These are phyloP conservation scores for Brachyalestes nurse DNA, from an alignment of 2,797 vertebrate genomes.

Conservation along the genomic window DNA sequence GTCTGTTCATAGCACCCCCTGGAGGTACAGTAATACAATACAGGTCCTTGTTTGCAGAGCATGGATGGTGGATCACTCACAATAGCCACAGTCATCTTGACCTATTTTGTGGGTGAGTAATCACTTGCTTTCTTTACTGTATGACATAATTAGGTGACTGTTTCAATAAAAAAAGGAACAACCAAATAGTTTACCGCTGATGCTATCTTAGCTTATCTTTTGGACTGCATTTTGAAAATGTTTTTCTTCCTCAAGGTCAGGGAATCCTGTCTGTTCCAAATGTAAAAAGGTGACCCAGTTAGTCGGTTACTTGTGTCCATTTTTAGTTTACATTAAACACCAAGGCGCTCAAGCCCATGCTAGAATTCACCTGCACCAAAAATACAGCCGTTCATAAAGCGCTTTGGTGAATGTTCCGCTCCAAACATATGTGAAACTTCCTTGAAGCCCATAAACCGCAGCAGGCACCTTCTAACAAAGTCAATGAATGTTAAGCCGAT, in stretches of 20 bases:
- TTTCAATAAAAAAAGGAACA: background rate
- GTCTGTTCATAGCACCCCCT: constrained; percentile 54
- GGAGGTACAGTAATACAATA: background rate
- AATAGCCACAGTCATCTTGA: background rate
- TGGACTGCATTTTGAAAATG: too few species aligned
- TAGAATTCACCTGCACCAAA: background rate
- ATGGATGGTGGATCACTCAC: background rate
- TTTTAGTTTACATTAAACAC: background rate
- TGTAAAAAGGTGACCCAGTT: too few species aligned
- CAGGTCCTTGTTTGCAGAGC: background rate
- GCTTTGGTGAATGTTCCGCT: constrained; percentile 9
- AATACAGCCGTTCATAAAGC: background rate
- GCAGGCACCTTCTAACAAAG: background rate
- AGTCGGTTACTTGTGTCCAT: too few species aligned
- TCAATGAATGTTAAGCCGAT: constrained; percentile 31
- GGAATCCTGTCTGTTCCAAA: too few species aligned
- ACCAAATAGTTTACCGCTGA: too few species aligned
- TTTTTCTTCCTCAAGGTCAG: too few species aligned
- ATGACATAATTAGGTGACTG: background rate
- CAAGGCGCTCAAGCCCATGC: background rate
- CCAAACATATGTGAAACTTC: constrained; percentile 9
- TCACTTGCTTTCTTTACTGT: background rate
- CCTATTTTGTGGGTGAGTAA: background rate
- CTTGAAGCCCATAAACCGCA: constrained; percentile 18
- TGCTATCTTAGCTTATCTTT: too few species aligned